Conservation (phyloP, 2,797 vertebrate genomes). For the Dryobates pubescens region DNA sequence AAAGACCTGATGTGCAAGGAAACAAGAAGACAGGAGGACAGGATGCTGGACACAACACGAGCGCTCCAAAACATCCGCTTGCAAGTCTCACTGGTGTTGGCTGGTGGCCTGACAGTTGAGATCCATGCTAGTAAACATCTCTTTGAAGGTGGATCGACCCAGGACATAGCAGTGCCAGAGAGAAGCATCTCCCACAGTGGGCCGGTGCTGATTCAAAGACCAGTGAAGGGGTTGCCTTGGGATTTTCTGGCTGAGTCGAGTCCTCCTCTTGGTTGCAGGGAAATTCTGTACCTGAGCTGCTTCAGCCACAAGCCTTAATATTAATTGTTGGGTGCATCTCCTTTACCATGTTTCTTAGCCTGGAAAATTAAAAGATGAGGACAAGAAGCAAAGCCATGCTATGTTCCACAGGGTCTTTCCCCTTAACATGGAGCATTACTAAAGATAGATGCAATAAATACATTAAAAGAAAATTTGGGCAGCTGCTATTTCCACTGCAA, state of each 20-base stretch:
- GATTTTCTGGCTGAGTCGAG: background rate
- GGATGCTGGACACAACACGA: background rate
- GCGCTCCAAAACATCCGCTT: background rate
- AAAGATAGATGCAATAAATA: background rate
- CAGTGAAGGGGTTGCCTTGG: background rate
- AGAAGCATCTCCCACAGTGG: fast-evolving
- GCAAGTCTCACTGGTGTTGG: background rate
- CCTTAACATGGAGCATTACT: background rate
- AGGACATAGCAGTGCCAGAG: background rate
- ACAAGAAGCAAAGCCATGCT: background rate
- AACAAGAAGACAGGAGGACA: background rate
- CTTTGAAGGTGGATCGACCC: background rate
- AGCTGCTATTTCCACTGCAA: background rate
- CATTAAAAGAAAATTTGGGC: background rate
- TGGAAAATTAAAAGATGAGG: background rate
- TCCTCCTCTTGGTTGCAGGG: background rate
- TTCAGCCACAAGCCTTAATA: background rate
- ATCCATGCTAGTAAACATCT: background rate
- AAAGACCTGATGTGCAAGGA: background rate
- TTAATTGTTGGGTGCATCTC: background rate
- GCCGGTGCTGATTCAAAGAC: background rate
- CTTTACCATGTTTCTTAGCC: background rate
- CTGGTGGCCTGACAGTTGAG: fast-evolving
- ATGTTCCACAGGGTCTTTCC: background rate
- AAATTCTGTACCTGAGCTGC: background rate